phyloP scores from a whole-genome alignment of 2,797 vertebrate species.

The Liparis tanakae region DNA sequence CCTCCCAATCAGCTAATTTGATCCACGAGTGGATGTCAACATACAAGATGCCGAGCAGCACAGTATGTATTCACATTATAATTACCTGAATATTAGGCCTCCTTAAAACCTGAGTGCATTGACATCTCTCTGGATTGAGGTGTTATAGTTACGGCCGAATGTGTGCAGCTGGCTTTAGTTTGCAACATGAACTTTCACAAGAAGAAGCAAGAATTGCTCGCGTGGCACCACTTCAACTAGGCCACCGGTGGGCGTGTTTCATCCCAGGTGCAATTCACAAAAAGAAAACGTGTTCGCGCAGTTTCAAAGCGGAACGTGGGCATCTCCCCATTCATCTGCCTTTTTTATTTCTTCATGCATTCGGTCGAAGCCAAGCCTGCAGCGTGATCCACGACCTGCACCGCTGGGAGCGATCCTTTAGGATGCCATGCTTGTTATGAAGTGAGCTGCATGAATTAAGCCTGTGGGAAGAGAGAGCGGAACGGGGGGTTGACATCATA shows the following conservation, averaged over 20 bases:
- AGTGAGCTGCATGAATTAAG: conserved; percentile 19
- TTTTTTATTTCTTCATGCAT: background rate
- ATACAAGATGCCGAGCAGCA: conserved; percentile 36
- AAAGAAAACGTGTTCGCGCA: conserved; percentile 9
- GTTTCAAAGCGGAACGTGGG: conserved; percentile 24
- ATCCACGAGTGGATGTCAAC: conserved; percentile 53
- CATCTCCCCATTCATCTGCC: conserved; percentile 12
- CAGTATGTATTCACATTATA: conserved; percentile 2
- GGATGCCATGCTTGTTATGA: conserved; percentile 8
- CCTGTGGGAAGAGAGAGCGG: background rate
- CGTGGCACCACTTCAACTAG: conserved; percentile 38
- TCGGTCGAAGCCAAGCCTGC: conserved; percentile 6
- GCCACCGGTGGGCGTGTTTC: conserved; percentile 27
- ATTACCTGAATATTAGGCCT: conserved; percentile 25
- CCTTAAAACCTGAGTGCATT: conserved; percentile 6
- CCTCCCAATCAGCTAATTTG: conserved; percentile 42
- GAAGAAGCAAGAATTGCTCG: conserved; percentile 9
- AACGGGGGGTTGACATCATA: background rate
- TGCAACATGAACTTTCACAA: conserved; percentile 12
- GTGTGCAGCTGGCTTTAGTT: conserved; percentile 37
- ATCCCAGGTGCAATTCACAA: conserved; percentile 36
- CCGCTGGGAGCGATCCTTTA: background rate
- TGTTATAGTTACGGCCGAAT: background rate
- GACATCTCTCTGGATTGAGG: conserved; percentile 3
- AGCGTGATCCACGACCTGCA: conserved; percentile 10